Conservation (phyloP, 2,113 vertebrate species). For the Dromiciops gliroides region DNA sequence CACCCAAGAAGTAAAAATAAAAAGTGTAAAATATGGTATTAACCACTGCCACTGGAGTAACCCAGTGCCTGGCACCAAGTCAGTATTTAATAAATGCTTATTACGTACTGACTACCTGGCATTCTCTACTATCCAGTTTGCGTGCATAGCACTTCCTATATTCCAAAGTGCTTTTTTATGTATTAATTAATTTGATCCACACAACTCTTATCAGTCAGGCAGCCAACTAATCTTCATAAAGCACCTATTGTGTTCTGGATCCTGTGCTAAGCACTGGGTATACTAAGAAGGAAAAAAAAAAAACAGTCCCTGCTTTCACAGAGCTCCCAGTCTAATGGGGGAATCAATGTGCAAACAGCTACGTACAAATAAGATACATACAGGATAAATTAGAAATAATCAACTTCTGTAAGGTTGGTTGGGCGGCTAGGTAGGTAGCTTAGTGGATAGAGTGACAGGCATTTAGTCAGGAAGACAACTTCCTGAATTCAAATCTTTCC, state of each 20-base stretch:
- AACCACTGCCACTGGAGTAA: background rate
- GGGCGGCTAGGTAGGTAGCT: too few species aligned
- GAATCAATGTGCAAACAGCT: too few species aligned
- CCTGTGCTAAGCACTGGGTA: background rate
- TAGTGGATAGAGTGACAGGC: too few species aligned
- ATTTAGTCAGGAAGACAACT: too few species aligned
- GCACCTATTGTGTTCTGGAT: too few species aligned
- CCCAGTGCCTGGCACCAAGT: background rate
- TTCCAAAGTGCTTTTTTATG: background rate
- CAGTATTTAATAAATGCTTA: background rate
- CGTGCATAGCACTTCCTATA: background rate
- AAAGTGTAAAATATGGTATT: background rate
- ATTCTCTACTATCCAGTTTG: background rate
- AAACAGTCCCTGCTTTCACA: background rate
- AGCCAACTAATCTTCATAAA: background rate
- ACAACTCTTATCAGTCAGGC: background rate
- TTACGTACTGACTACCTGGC: background rate
- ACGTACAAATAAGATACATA: background rate
- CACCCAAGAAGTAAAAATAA: background rate
- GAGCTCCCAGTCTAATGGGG: background rate
- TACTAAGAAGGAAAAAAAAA: background rate
- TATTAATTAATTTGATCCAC: background rate
- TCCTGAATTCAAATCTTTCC: too few species aligned
- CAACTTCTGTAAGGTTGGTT: background rate
- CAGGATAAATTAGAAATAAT: background rate